A percentile compares a stretch with the other conserved stretches of the same genome.
phyloP scores from a whole-genome alignment of 2,113 vertebrate genomes.

The Ascaphus truei region DNA sequence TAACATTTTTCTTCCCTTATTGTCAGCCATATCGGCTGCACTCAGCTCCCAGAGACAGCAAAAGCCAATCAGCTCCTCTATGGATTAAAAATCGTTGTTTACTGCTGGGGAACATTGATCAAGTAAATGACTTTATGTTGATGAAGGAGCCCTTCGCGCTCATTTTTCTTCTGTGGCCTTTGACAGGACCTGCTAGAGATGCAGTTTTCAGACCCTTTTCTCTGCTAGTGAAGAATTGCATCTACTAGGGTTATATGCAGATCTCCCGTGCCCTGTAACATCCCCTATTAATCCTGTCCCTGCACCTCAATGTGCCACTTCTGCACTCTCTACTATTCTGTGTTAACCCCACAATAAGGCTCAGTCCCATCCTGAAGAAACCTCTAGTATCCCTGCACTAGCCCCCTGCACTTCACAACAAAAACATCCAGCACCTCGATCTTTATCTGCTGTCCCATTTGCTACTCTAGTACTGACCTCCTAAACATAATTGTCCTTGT shows the following conservation, averaged over 20 bases:
- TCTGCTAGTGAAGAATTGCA: background rate
- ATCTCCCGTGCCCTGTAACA: background rate
- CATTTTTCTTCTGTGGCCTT: slow-evolving; percentile 38
- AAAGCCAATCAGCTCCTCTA: slow-evolving; percentile 39
- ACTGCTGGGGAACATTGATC: slow-evolving; percentile 46
- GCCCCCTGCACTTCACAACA: too few species aligned
- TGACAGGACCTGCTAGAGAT: slow-evolving; percentile 37
- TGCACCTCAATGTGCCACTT: too few species aligned
- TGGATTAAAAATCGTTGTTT: slow-evolving; percentile 49
- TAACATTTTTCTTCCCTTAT: slow-evolving; percentile 48
- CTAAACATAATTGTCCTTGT: too few species aligned
- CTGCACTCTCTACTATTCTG: too few species aligned
- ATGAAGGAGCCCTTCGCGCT: slow-evolving; percentile 37
- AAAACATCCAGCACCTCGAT: too few species aligned
- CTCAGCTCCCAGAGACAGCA: slow-evolving; percentile 30
- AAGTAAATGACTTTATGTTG: slow-evolving; percentile 45
- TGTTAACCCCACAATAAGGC: too few species aligned
- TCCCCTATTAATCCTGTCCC: too few species aligned
- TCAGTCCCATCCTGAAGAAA: too few species aligned
- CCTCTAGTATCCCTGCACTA: too few species aligned
- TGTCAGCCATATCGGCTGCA: slow-evolving; percentile 35
- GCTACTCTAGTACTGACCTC: too few species aligned
- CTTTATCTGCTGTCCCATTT: too few species aligned
- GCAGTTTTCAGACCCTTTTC: background rate
- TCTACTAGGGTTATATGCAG: background rate